A percentile compares a stretch with the other conserved stretches of the same genome.
Evolutionary conservation across 2,113 vertebrate species (phyloP).

Genomic region (Orientallactaga bullata): DNA sequence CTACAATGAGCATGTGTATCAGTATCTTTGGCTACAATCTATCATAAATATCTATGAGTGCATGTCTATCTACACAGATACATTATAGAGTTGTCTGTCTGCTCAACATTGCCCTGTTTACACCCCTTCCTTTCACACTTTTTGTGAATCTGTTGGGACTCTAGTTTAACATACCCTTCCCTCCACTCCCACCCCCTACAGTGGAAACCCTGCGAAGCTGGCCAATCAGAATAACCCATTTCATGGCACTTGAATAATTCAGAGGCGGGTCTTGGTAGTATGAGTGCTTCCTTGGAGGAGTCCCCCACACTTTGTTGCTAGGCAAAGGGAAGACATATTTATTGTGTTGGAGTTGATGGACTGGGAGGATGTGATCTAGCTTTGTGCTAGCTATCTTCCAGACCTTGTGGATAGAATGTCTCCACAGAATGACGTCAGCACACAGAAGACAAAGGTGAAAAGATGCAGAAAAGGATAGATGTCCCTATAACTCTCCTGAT

Average conservation of each 20-base stretch:
- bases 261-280: not conserved
- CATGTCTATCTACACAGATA: not conserved
- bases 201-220: not conserved
- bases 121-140: accelerated
- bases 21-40: not conserved
- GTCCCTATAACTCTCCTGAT: not conserved
- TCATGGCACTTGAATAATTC: not conserved
- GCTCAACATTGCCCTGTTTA: not conserved
- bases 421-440: not conserved
- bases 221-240: not conserved
- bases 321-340: not conserved
- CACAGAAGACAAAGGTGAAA: not conserved
- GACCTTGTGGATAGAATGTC: not conserved
- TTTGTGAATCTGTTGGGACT: not conserved
- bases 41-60: not conserved
- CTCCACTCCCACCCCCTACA: too few species aligned
- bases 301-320: not conserved
- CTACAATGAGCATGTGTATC: not conserved
- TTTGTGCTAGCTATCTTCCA: not conserved
- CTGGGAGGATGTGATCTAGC: not conserved
- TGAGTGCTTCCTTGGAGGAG: not conserved
- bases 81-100: not conserved
- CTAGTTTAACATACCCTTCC: not conserved
- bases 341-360: not conserved
- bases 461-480: not conserved